Conservation (phyloP, 2,113 vertebrate species). For the Engystomops pustulosus region DNA sequence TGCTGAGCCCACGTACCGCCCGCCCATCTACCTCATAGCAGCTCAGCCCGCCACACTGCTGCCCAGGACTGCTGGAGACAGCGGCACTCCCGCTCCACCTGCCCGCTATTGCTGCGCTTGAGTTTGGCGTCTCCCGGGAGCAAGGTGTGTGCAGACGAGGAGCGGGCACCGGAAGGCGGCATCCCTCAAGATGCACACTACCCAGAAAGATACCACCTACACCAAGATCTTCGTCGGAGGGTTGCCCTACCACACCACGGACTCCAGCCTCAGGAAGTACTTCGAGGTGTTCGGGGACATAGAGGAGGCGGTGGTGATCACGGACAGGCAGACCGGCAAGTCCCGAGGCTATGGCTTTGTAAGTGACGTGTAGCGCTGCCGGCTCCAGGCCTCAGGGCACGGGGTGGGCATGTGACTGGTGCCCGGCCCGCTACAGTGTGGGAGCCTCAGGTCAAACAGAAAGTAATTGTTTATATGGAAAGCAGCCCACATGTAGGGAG, state of each 20-base stretch:
- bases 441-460: conserved; percentile 20
- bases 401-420: background rate
- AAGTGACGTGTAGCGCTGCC: conserved; percentile 72
- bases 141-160: conserved; percentile 63
- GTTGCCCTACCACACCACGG: conserved; percentile 96
- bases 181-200: conserved; percentile 91
- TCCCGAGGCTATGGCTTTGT: conserved; percentile 97
- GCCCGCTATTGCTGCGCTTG: conserved; percentile 33
- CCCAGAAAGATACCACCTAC: conserved; percentile 98
- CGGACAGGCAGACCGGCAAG: conserved; percentile 96
- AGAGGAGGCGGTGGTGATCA: conserved; percentile 97
- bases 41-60: conserved; percentile 16
- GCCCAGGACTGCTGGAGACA: conserved; percentile 44
- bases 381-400: background rate
- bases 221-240: conserved; percentile 98
- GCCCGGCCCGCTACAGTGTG: background rate
- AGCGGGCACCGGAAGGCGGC: conserved; percentile 61
- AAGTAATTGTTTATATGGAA: conserved; percentile 43
- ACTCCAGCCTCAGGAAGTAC: conserved; percentile 97
- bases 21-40: conserved; percentile 35
- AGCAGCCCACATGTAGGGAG: background rate
- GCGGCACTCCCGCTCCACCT: background rate
- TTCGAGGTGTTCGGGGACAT: conserved; percentile 98
- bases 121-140: conserved; percentile 60
- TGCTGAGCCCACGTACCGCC: conserved; percentile 25